Percentiles rank a stretch among this genome's conserved stretches.
Conservation (phyloP, 2,113 vertebrate species). For the Ancistrus triradiatus region DNA sequence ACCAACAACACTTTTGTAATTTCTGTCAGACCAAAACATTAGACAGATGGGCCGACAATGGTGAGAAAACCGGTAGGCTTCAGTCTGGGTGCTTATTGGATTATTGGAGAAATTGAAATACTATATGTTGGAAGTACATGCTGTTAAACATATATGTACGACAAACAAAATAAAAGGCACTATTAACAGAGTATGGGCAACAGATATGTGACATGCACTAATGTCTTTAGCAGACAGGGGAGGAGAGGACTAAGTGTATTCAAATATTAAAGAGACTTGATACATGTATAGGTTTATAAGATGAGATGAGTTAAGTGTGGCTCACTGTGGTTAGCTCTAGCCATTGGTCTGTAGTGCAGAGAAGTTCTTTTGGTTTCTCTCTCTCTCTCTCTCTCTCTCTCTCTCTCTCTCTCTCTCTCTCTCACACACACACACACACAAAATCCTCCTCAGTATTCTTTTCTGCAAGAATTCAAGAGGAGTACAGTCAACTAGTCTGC, state of each 20-base stretch:
- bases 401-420: no score
- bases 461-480: conserved; percentile 7
- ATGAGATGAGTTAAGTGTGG: conserved; percentile 28
- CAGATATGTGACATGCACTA: background rate
- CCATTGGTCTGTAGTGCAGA: background rate
- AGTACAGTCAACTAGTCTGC: background rate
- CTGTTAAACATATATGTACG: background rate
- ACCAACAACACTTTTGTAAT: conserved; percentile 7
- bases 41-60: conserved; percentile 14
- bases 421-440: no score
- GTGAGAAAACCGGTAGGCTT: background rate
- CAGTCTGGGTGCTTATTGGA: conserved; percentile 9
- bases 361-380: background rate
- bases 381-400: no score
- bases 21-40: conserved; percentile 9
- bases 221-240: conserved; percentile 17
- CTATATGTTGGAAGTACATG: conserved; percentile 8
- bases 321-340: conserved; percentile 27
- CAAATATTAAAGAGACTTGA: conserved; percentile 14
- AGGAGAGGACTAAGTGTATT: conserved; percentile 9
- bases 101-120: conserved; percentile 17
- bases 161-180: conserved; percentile 5
- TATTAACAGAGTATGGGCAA: conserved; percentile 4
- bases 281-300: conserved; percentile 11
- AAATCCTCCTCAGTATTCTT: background rate